Base-by-base conservation (phyloP, 1,140 invertebrate species). In the Probaryconus sp. region DNA sequence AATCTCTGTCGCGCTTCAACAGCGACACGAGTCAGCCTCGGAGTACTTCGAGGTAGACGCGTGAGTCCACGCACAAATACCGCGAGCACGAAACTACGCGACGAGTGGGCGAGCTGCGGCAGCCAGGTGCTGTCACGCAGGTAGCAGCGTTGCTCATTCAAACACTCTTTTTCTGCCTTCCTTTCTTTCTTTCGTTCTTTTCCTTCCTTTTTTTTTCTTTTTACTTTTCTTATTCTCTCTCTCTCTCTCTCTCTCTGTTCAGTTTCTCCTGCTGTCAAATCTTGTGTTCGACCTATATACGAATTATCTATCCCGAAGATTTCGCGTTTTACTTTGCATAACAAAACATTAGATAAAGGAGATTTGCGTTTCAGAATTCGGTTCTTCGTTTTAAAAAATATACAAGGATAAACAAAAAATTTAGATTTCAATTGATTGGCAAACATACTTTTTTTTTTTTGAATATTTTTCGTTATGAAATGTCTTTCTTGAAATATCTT, bases 101-200 rank as follows among this genome's bases (percentile, higher is more conserved):
- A 13, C 24, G 48, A 50, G 58, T 71, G 51, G 58, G 60, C 68
- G 51, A 55, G 0, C 7, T 28, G 38, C 51, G 21, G 20, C 50
- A 50, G 60, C 60, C 68, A 64, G 60, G 51, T 71, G 67, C 50
- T 63, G 58, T 71, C 58, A 63, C 35, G 45, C 67, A 70, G 67
- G 67, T 70, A 70, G 67, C 48, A 9, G 40, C 21, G 45, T 45
- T 4, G 45, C 37, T 43, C 47, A 60, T 60, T 51, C 9, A 47
- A 43, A 68, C 28, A 24, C 30, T 37, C 14, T 50, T 45, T 6
- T 6, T 51, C n/a, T 9, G 21, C 5, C 26, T 14, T 6, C 37
- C 14, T 37, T 51, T 21, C 24, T 33, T 30, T 2, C 9, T 26
- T 53, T 42, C n/a, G n/a, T 18, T 40, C 40, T 40, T 30, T 30